Conservation (phyloP, 2,797 vertebrate species). For the Syncerus caffer region DNA sequence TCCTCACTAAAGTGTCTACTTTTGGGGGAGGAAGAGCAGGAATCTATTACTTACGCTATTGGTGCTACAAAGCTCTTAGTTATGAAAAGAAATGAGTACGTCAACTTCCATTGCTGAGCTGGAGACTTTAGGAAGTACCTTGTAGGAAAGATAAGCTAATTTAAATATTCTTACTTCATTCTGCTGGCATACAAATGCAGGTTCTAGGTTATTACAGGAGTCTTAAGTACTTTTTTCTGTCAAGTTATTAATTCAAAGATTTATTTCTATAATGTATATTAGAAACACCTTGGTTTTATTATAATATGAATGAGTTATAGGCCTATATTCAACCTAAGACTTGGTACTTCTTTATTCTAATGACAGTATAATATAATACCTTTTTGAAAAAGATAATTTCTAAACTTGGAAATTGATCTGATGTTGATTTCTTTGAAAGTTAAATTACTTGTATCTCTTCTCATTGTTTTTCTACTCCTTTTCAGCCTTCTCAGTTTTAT, state of each 20-base stretch:
- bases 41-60: neutral
- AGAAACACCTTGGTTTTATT: slow-evolving; percentile 5
- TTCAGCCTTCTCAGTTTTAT: neutral
- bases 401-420: neutral
- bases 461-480: neutral
- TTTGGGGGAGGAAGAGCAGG: neutral
- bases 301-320: neutral
- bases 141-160: neutral
- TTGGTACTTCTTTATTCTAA: neutral
- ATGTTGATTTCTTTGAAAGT: slow-evolving; percentile 32
- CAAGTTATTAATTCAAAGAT: slow-evolving; percentile 7
- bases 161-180: neutral
- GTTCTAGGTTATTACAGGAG: neutral
- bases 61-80: neutral
- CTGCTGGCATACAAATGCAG: neutral
- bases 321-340: neutral
- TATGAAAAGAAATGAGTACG: neutral
- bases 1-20: neutral
- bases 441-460: neutral
- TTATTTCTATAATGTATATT: neutral
- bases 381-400: slow-evolving; percentile 22
- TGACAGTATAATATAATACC: neutral
- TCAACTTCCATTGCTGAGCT: neutral
- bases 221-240: neutral
- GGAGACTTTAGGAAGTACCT: neutral